Base-by-base conservation (phyloP, 2,797 vertebrate genomes). In the Euthynnus affinis region DNA sequence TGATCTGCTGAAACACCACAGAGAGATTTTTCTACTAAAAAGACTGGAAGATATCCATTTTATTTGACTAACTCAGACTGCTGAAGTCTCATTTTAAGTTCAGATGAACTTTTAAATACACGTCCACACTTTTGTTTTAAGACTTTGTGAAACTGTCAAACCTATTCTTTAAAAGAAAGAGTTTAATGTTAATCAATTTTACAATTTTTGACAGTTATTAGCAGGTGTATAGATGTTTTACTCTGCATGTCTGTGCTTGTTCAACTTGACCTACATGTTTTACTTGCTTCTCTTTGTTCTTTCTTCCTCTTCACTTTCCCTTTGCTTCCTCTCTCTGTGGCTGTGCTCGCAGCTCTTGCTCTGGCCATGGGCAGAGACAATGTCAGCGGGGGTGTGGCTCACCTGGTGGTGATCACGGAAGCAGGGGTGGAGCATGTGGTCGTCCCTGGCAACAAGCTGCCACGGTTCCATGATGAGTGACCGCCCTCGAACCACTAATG, bases 311-410 rank as follows among this genome's bases (percentile, higher is more conserved):
- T 29, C 5, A 23, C 13, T 23, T 8, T 32, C 20, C 63, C 34
- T 6, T 3, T 2, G 15, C 15, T 25, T 32, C 40, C 0, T 63
- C 29, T 25, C n/a, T 48, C 22, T 22, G 6, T 64, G 18, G 12
- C 52, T 40, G 18, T 62, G 5, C 79, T 61, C n/a, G 2, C 87
- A 97, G 97, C 97, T 61, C 91, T 97, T 0, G 72, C 96, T 1
- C 85, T 98, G 87, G 97, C 97, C 23, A 97, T 98, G 94, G 92
- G 89, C 66, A 91, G 97, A 82, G 97, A 98, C 17, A 96, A 96
- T n/a, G 95, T 94, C 18, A 98, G 97, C 0, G 97, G 97, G 0
- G 97, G 97, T 0, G 91, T 98, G 34, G 95, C 91, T 70, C 94
- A 97, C 87, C 90, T 97, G 74, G 96, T 89, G 60, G 95, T 96